Evolutionary conservation across 2,797 vertebrate species (phyloP).

Genomic region (Masticophis lateralis): DNA sequence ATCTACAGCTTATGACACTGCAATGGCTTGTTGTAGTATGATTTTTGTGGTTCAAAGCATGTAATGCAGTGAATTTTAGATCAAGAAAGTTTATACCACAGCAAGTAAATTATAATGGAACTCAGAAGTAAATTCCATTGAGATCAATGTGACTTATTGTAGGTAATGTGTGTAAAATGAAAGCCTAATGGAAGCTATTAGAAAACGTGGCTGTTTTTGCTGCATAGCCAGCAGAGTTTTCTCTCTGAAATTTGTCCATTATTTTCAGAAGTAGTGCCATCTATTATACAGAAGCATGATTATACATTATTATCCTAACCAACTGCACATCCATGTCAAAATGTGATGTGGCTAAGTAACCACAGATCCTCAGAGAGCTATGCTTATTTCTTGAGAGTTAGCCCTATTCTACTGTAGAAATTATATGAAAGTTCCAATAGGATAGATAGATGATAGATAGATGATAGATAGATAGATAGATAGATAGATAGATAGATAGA

Average conservation of each 20-base stretch:
- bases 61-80: not conserved
- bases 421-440: not conserved
- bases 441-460: not conserved
- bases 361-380: not conserved
- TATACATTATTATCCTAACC: not conserved
- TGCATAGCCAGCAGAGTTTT: not conserved
- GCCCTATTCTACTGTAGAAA: not conserved
- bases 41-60: not conserved
- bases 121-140: not conserved
- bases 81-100: not conserved
- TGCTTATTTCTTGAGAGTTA: not conserved
- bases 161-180: not conserved
- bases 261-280: constrained; percentile 8
- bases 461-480: too few relatives aligned
- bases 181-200: not conserved
- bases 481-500: too few relatives aligned
- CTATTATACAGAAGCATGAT: not conserved
- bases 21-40: not conserved
- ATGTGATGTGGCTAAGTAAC: not conserved
- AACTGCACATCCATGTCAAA: not conserved
- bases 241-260: constrained; percentile 14
- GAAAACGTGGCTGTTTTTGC: not conserved
- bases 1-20: not conserved
- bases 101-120: not conserved
- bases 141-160: not conserved